Percentiles rank a stretch among this genome's conserved stretches.
phyloP scores from a whole-genome alignment of 2,797 vertebrate genomes.

The Nasua narica region DNA sequence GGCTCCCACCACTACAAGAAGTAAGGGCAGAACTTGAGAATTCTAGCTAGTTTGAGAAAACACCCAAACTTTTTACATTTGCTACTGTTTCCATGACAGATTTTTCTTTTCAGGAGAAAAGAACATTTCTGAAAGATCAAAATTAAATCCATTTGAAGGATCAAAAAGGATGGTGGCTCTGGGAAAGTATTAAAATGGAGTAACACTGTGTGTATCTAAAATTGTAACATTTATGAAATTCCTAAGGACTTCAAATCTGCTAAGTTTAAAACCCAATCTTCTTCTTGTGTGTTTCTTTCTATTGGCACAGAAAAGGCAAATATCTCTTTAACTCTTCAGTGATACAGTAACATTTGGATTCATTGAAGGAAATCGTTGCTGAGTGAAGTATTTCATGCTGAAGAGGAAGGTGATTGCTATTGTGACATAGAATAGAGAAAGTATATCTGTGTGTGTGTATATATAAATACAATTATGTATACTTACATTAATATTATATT shows the following conservation, averaged over 20 bases:
- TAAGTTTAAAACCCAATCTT: background rate
- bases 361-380: background rate
- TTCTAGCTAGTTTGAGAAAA: background rate
- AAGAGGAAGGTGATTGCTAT: background rate
- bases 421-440: background rate
- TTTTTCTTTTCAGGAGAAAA: constrained; percentile 45
- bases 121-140: constrained; percentile 60
- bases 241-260: background rate
- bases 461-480: background rate
- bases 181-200: constrained; percentile 13
- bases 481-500: background rate
- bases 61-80: constrained; percentile 43
- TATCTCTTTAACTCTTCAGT: background rate
- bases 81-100: constrained; percentile 55
- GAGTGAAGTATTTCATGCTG: background rate
- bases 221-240: constrained; percentile 43
- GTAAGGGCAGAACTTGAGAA: background rate
- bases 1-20: background rate
- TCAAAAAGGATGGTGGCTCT: background rate
- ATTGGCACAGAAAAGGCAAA: background rate
- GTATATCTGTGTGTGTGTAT: background rate
- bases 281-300: background rate
- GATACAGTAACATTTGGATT: constrained; percentile 1
- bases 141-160: constrained; percentile 47
- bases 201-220: background rate